Percentiles rank a stretch among this genome's conserved stretches.
These are phyloP conservation scores for Drosophila neocordata DNA, from an alignment of 1,140 invertebrate genomes.

Conservation along the genomic window DNA sequence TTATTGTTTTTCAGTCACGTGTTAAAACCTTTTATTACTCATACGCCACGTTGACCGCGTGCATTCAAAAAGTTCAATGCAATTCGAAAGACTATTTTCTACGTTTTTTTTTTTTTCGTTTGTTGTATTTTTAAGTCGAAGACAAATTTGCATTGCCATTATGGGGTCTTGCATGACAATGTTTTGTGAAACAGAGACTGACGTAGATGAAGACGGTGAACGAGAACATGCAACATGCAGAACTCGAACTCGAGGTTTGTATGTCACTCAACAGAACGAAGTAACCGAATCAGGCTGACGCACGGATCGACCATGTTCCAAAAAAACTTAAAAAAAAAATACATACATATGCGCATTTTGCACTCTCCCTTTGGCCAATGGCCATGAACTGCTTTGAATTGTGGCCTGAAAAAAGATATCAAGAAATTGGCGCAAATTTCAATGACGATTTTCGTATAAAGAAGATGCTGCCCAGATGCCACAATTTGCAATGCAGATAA, in stretches of 20 bases:
- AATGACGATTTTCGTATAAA: conserved; percentile 57
- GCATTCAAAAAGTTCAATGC: conserved; percentile 60
- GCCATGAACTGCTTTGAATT: conserved; percentile 59
- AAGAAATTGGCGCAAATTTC: conserved; percentile 67
- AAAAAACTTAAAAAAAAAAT: conserved; percentile 15
- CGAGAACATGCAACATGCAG: conserved; percentile 27
- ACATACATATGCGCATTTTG: conserved; percentile 55
- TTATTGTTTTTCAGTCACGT: conserved; percentile 1
- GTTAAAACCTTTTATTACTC: conserved; percentile 50
- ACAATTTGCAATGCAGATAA: conserved; percentile 67
- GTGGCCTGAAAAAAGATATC: conserved; percentile 25
- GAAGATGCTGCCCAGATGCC: conserved; percentile 49
- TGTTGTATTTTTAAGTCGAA: conserved; percentile 28
- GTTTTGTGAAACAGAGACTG: conserved; percentile 14
- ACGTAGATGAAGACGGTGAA: conserved; percentile 6
- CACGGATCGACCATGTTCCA: conserved; percentile 46
- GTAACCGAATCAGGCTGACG: conserved; percentile 53
- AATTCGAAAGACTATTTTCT: conserved; percentile 45
- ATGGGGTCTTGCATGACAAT: conserved; percentile 62
- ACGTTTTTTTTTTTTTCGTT: not conserved
- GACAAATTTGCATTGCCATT: conserved; percentile 58
- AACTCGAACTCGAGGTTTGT: conserved; percentile 70
- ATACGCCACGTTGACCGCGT: conserved; percentile 68
- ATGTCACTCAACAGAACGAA: conserved; percentile 42
- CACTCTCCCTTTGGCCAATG: conserved; percentile 31